Percentiles rank a stretch among this genome's conserved stretches.
Conservation (phyloP, 37 sponge, comb jelly and placozoan genomes). For the Chondrosia reniformis region DNA sequence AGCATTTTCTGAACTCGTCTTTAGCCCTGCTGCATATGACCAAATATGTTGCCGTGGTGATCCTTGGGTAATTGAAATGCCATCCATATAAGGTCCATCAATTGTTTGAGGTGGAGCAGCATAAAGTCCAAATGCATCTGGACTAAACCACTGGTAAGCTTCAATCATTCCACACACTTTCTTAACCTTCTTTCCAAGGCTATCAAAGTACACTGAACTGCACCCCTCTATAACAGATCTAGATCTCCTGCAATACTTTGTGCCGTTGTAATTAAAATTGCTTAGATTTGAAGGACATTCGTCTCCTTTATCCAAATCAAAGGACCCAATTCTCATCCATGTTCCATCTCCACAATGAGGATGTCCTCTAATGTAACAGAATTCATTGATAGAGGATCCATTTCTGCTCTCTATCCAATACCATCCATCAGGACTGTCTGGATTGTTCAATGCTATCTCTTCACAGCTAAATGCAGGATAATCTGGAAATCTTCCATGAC, state of each 20-base stretch:
- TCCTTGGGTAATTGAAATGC: slow-evolving; percentile 6
- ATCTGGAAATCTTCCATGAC: too few species aligned
- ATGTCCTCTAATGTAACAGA: not conserved
- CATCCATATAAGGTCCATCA: not conserved
- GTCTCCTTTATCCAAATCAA: not conserved
- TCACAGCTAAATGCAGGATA: not conserved
- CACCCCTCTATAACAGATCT: too few species aligned
- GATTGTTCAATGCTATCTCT: not conserved
- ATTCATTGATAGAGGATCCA: not conserved
- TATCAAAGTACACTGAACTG: slow-evolving; percentile 12
- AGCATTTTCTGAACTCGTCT: not conserved
- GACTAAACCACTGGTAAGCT: not conserved
- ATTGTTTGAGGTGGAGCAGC: too few species aligned
- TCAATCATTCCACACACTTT: slow-evolving; percentile 10
- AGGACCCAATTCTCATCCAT: slow-evolving; percentile 19
- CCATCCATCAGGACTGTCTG: not conserved
- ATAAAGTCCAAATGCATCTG: slow-evolving; percentile 15
- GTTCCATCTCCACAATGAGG: slow-evolving; percentile 5
- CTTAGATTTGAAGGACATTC: not conserved
- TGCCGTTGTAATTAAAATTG: not conserved
- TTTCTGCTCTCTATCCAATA: not conserved
- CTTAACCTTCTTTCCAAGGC: not conserved
- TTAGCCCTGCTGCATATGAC: not conserved
- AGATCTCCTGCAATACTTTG: not conserved
- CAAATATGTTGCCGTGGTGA: not conserved